Evolutionary conservation across 2,113 vertebrate genomes (phyloP).

Genomic region (Grus americana): DNA sequence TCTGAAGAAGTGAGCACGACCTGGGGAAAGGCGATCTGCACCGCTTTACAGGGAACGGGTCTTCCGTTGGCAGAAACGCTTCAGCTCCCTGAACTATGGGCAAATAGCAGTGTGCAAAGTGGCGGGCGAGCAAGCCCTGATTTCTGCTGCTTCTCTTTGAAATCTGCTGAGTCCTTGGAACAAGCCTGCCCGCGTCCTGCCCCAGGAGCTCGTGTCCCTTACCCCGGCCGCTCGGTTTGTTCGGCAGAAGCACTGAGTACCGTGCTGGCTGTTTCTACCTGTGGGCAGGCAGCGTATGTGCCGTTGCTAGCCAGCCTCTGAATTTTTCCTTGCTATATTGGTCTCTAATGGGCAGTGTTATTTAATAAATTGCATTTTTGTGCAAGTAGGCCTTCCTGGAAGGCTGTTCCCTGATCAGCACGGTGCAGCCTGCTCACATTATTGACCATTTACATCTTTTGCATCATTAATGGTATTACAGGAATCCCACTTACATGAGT

Average conservation of each 20-base stretch:
- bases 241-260: not conserved
- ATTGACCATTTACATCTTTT: not conserved
- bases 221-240: not conserved
- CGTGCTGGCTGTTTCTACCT: not conserved
- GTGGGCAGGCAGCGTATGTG: not conserved
- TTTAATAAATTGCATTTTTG: not conserved
- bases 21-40: not conserved
- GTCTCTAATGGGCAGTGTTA: not conserved
- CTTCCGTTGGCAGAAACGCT: accelerated
- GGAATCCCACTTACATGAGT: not conserved
- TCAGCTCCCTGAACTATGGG: not conserved
- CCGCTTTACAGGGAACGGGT: not conserved
- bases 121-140: not conserved
- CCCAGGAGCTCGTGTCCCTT: not conserved
- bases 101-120: accelerated
- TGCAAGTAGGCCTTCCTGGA: not conserved
- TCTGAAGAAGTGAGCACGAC: not conserved
- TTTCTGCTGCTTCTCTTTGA: not conserved
- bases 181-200: accelerated
- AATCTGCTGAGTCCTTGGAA: not conserved
- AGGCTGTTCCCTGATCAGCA: not conserved
- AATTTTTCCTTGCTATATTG: not conserved
- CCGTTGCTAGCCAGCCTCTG: not conserved
- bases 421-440: accelerated
- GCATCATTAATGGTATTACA: not conserved